These are phyloP conservation scores for Ellobium chinense DNA, from an alignment of 2,888 invertebrate species.

Conservation along the genomic window DNA sequence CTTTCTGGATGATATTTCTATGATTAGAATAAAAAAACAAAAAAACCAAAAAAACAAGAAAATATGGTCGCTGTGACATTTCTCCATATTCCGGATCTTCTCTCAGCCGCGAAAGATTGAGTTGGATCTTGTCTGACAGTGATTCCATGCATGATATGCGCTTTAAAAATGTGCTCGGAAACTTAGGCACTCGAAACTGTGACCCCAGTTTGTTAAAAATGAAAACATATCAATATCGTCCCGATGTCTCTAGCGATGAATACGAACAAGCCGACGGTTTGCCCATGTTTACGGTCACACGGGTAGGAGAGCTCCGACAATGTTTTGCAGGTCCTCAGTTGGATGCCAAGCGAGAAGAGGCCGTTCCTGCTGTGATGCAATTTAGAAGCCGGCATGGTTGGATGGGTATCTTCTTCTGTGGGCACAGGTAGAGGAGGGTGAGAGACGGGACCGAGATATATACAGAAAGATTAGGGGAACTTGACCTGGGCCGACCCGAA, in stretches of 20 bases:
- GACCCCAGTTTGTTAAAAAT: too few relatives aligned
- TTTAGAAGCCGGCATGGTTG: not conserved
- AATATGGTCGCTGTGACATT: too few relatives aligned
- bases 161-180: too few relatives aligned
- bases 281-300: not conserved
- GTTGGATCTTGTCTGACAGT: too few relatives aligned
- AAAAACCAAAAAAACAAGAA: too few relatives aligned
- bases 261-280: not conserved
- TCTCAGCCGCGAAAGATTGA: too few relatives aligned
- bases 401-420: not conserved
- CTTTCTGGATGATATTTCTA: too few relatives aligned
- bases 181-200: too few relatives aligned
- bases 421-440: not conserved
- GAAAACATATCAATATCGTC: not conserved
- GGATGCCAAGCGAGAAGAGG: not conserved
- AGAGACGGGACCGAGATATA: not conserved
- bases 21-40: too few relatives aligned
- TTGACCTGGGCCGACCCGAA: not conserved
- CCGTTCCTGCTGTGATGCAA: slow-evolving; percentile 6
- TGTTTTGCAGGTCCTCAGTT: not conserved
- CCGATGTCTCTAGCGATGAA: not conserved
- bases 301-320: not conserved
- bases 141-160: too few relatives aligned
- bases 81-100: too few relatives aligned
- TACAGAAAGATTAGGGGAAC: not conserved